A percentile compares a stretch with the other conserved stretches of the same genome.
phyloP scores from a whole-genome alignment of 2,797 vertebrate species.

The Streptopelia turtur region DNA sequence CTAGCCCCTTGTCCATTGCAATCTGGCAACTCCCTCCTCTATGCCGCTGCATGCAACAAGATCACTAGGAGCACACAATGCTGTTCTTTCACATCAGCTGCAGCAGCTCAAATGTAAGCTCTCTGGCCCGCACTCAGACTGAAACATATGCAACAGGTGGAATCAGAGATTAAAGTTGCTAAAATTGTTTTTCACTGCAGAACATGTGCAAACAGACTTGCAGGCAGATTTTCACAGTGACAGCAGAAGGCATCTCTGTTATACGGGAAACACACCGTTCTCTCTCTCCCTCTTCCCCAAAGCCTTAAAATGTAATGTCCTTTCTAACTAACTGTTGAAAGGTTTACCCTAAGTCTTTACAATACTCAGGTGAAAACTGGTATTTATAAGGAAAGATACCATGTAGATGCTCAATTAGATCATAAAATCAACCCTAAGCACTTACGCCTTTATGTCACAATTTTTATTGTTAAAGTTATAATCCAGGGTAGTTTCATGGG shows the following conservation, averaged over 20 bases:
- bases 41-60: background rate
- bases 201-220: constrained; percentile 5
- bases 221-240: background rate
- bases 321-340: background rate
- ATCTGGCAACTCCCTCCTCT: background rate
- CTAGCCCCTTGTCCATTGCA: background rate
- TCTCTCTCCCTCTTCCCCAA: background rate
- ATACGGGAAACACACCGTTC: background rate
- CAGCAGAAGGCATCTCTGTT: background rate
- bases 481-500: background rate
- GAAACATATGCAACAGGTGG: background rate
- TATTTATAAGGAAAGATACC: background rate
- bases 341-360: background rate
- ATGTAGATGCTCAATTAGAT: background rate
- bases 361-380: background rate
- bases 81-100: background rate
- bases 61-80: background rate
- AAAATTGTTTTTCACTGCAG: background rate
- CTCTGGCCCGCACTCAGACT: background rate
- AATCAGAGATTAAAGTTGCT: background rate
- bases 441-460: background rate
- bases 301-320: background rate
- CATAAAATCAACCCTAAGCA: background rate
- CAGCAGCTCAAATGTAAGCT: background rate
- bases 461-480: background rate